phyloP scores from a whole-genome alignment of 2,888 invertebrate species.

The Bruchidius siliquastri region DNA sequence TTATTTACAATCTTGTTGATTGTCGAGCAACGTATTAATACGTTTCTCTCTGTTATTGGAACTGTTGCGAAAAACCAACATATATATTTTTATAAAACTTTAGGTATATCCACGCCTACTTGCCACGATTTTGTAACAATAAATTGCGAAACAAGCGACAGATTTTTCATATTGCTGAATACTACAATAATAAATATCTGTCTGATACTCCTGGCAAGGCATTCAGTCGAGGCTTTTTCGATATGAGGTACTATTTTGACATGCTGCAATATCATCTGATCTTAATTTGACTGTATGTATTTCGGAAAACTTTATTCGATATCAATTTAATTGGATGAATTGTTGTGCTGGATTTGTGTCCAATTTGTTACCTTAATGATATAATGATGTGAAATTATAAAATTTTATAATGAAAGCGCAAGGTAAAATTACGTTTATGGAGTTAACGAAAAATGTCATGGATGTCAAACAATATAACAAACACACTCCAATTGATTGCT shows the following conservation, averaged over 20 bases:
- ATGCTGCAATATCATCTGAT: background rate
- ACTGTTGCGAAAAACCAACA: background rate
- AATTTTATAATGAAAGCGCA: background rate
- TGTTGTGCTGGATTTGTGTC: background rate
- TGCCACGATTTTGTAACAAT: background rate
- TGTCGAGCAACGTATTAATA: too few species aligned
- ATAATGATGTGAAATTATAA: background rate
- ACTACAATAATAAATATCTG: background rate
- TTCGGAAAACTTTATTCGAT: background rate
- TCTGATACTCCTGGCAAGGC: background rate
- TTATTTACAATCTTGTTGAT: too few species aligned
- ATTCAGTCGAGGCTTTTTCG: background rate
- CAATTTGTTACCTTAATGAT: background rate
- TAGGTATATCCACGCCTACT: background rate
- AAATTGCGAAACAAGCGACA: background rate
- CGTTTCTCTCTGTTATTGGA: background rate
- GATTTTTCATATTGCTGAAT: background rate
- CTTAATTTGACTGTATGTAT: background rate
- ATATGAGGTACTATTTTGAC: background rate
- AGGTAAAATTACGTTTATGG: background rate
- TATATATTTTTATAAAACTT: background rate
- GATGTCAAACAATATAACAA: background rate
- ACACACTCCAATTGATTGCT: background rate
- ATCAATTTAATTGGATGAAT: background rate
- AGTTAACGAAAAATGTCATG: background rate